phyloP scores from a whole-genome alignment of 2,888 invertebrate species.

The Heterodera filipjevi region DNA sequence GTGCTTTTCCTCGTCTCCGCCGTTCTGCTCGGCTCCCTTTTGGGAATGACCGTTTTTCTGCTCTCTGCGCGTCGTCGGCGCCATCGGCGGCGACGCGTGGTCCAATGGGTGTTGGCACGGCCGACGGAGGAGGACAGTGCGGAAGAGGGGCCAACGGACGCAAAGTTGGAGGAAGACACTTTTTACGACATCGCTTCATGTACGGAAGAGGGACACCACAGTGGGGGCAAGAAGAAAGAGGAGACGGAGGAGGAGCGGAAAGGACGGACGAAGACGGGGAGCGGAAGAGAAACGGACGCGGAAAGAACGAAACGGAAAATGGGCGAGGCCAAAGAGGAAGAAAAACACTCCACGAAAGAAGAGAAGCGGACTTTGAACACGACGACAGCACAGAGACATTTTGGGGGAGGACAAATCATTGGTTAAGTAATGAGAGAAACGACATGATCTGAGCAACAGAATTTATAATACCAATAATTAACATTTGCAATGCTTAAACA shows the following conservation, averaged over 20 bases:
- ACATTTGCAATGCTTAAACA: neutral
- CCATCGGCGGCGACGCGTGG: slow-evolving; percentile 16
- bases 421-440: neutral
- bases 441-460: neutral
- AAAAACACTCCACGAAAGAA: neutral
- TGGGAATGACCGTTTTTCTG: slow-evolving; percentile 18
- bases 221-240: neutral
- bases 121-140: slow-evolving; percentile 22
- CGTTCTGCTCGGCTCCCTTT: slow-evolving; percentile 9
- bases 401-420: neutral
- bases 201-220: neutral
- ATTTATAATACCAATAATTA: neutral
- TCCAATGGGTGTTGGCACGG: slow-evolving; percentile 28
- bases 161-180: slow-evolving; percentile 10
- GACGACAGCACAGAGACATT: neutral
- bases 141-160: neutral
- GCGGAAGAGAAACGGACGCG: neutral
- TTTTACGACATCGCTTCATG: neutral
- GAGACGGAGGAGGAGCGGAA: neutral
- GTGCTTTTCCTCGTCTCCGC: slow-evolving; percentile 19
- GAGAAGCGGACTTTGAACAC: neutral
- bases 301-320: neutral
- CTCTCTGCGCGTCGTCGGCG: neutral
- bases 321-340: neutral
- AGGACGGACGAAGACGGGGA: neutral